These are phyloP conservation scores for Reticulitermes lucifugus DNA, from an alignment of 2,888 invertebrate genomes.

Conservation along the genomic window DNA sequence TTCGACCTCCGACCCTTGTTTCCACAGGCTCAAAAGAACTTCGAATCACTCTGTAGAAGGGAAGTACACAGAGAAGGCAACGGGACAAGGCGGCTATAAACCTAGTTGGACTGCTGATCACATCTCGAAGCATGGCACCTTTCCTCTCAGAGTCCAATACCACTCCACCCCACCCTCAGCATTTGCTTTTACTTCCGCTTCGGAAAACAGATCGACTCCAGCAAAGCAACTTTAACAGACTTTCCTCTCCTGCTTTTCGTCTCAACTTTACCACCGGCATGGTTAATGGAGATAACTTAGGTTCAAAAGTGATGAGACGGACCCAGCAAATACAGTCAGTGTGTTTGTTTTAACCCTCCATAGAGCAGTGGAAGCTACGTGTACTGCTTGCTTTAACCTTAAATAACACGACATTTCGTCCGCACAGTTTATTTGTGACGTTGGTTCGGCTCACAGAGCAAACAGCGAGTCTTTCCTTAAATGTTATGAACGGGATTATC, in stretches of 20 bases:
- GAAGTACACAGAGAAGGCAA: not conserved
- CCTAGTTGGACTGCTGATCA: constrained; percentile 8
- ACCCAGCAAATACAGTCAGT: not conserved
- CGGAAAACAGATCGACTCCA: not conserved
- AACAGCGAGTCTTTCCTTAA: too few species aligned
- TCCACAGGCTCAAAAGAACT: too few species aligned
- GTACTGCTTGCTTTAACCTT: too few species aligned
- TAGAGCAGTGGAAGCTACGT: too few species aligned
- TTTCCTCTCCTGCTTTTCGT: not conserved
- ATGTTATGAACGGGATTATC: too few species aligned
- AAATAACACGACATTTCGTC: too few species aligned
- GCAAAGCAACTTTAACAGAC: not conserved
- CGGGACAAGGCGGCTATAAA: not conserved
- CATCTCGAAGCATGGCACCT: not conserved
- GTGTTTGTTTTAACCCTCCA: too few species aligned
- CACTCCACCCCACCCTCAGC: not conserved
- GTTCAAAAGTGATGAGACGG: not conserved
- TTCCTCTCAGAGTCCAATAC: not conserved
- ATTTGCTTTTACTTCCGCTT: not conserved
- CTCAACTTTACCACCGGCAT: not conserved
- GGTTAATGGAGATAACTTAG: not conserved
- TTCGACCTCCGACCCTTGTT: too few species aligned
- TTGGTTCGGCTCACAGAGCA: too few species aligned
- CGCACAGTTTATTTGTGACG: too few species aligned
- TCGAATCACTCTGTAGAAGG: too few species aligned